Base-by-base conservation (phyloP, 2,888 invertebrate species). In the Augochlorella aurata region DNA sequence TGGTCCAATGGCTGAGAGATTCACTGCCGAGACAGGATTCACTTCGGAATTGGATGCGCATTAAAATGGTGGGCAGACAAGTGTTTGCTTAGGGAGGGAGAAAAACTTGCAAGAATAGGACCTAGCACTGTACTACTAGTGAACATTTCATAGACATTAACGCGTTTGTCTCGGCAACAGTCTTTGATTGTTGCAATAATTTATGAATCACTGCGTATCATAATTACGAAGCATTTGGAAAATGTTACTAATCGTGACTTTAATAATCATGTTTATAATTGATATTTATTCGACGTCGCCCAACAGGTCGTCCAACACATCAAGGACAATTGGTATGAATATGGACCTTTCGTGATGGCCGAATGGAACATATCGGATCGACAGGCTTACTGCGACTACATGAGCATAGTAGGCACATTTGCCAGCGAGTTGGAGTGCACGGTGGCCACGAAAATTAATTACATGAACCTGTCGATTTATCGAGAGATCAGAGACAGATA, bases 381-480 rank as follows among this genome's bases (percentile, higher is more conserved):
- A 0, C 76, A 88, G 44, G 86, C 87, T 12, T 92, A 93, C 68
- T 86, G 83, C 63, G 85, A 89, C 67, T 92, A 89, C 54, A 92
- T 92, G 92, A 90, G 85, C 45, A 76, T 85, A 29, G 90, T 92
- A 18, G 92, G 92, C 1, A 90, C 91, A 4, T 92, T 91, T 72
- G 92, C 92, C 18, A 91, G 91, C 66, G 92, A 92, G 65, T 85
- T 92, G 45, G 92, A 92, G 54, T 92, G 92, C 75, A 89, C 88
- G 0, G 90, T 92, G 8, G 93, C 91, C 4, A 90, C 93, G 0
- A 91, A 89, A 74, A 81, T 92, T 7, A 85, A 93, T 77, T 84
- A 82, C 29, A 89, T 92, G 88, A 92, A 92, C 87, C 87, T 92
- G 0, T 90, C 91, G 29, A 92, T 92, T 45, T 92, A 92, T 84